phyloP scores from a whole-genome alignment of 2,113 vertebrate species.

The Pseudorasbora parva region DNA sequence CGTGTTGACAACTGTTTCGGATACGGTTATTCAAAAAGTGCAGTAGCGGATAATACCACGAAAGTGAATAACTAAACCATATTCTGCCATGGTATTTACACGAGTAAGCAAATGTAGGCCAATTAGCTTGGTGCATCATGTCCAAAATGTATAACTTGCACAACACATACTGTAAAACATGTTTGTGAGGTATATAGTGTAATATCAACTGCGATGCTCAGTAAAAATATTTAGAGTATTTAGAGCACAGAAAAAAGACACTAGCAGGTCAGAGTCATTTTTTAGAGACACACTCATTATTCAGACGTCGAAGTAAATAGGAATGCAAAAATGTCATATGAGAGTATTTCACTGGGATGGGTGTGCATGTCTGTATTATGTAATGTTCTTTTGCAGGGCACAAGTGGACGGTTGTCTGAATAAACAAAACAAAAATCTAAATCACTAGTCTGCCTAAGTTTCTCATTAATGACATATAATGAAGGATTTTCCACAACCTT shows the following conservation, averaged over 20 bases:
- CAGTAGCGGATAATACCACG: not conserved
- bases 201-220: not conserved
- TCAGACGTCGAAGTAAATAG: not conserved
- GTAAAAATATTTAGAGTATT: not conserved
- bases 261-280: not conserved
- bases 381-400: not conserved
- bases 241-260: slow-evolving; percentile 8
- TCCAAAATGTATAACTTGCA: no score
- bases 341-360: not conserved
- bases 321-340: not conserved
- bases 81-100: not conserved
- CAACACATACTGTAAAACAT: not conserved
- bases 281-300: not conserved
- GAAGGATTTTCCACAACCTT: not conserved
- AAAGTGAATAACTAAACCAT: not conserved
- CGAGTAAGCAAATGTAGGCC: not conserved
- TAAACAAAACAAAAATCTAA: not conserved
- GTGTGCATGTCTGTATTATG: not conserved
- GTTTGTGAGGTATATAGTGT: not conserved
- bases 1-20: not conserved
- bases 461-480: not conserved
- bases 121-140: not conserved
- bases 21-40: not conserved
- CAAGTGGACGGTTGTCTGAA: not conserved
- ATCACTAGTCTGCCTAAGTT: not conserved